These are phyloP conservation scores for Thaumetopoea pityocampa DNA, from an alignment of 1,140 invertebrate species.

Conservation along the genomic window DNA sequence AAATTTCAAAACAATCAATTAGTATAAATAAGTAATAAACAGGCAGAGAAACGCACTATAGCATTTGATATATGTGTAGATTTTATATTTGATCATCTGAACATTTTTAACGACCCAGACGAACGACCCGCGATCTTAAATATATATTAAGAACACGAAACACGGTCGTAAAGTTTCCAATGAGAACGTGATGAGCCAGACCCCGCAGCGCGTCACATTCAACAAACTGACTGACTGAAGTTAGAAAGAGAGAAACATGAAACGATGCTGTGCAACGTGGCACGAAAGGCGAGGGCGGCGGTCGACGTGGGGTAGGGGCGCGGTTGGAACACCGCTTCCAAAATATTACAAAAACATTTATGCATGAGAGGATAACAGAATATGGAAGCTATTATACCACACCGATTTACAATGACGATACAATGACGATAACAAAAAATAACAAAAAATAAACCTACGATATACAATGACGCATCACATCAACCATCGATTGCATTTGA, in stretches of 20 bases:
- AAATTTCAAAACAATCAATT: no score
- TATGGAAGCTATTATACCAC: slow-evolving; percentile 48
- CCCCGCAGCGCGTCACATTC: slow-evolving; percentile 25
- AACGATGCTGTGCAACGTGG: slow-evolving; percentile 41
- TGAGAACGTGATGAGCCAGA: slow-evolving; percentile 25
- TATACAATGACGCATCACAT: slow-evolving; percentile 32
- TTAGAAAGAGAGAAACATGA: slow-evolving; percentile 49
- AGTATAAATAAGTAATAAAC: no score
- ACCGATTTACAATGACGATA: slow-evolving; percentile 54
- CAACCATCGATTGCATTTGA: slow-evolving; percentile 21
- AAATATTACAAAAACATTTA: slow-evolving; percentile 73
- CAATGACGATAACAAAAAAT: no score
- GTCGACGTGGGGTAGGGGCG: slow-evolving; percentile 37
- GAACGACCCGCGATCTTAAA: no score
- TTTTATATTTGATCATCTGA: no score
- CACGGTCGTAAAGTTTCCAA: slow-evolving; percentile 21
- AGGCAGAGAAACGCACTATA: no score
- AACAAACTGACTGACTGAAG: slow-evolving; percentile 47
- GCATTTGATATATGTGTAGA: no score
- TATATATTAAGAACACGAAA: slow-evolving; percentile 10
- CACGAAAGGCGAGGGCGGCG: slow-evolving; percentile 33
- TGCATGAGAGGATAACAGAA: slow-evolving; percentile 70
- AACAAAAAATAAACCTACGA: slow-evolving; percentile 53
- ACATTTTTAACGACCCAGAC: background rate
- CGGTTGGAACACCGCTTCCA: slow-evolving; percentile 50